These are phyloP conservation scores for Tineola bisselliella DNA, from an alignment of 2,888 invertebrate species.

Conservation along the genomic window DNA sequence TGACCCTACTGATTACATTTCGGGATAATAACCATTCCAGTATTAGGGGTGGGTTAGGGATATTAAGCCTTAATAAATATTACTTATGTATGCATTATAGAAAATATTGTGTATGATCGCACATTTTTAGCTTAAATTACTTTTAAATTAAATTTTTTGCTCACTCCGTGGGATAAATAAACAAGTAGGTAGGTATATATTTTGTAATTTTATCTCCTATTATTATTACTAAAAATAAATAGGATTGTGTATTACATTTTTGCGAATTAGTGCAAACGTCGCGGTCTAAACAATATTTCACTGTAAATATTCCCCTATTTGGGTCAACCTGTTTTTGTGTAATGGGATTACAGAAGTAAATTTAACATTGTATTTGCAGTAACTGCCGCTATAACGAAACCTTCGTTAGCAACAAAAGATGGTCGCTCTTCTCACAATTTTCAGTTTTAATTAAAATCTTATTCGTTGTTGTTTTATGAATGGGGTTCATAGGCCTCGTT, in stretches of 20 bases:
- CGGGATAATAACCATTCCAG: constrained; percentile 49
- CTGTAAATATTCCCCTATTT: constrained; percentile 59
- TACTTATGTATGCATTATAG: background rate
- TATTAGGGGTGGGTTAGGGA: constrained; percentile 16
- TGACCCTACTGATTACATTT: constrained; percentile 65
- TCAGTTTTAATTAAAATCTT: constrained; percentile 64
- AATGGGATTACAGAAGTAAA: constrained; percentile 62
- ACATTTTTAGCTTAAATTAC: background rate
- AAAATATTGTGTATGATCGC: background rate
- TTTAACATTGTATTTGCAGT: constrained; percentile 59
- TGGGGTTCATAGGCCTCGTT: constrained; percentile 17
- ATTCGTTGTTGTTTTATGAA: constrained; percentile 46
- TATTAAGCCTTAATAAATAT: constrained; percentile 13
- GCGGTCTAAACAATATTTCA: constrained; percentile 57
- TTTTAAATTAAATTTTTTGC: background rate
- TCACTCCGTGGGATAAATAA: too few species aligned
- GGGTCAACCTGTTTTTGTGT: constrained; percentile 66
- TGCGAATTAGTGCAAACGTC: constrained; percentile 62
- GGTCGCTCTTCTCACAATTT: constrained; percentile 49
- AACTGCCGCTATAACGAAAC: constrained; percentile 47
- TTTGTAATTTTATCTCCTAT: too few species aligned
- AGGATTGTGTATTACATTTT: constrained; percentile 38
- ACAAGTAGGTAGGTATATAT: too few species aligned
- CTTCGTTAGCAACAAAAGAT: constrained; percentile 54
- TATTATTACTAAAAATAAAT: too few species aligned